phyloP scores from a whole-genome alignment of 2,113 vertebrate genomes.

The Erythrolamprus reginae region DNA sequence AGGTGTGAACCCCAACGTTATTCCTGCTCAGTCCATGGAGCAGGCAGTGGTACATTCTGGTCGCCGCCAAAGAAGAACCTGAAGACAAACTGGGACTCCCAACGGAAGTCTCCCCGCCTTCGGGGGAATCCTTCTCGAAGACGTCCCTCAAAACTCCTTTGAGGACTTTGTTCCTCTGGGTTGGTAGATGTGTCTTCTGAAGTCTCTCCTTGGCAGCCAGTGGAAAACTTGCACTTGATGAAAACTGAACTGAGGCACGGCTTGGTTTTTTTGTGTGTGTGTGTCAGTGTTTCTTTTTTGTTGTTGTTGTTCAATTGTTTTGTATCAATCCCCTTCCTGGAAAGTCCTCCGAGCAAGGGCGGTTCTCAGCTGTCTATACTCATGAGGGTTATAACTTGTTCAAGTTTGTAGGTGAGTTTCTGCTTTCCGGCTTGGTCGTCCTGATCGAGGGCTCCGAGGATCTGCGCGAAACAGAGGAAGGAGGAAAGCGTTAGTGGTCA shows the following conservation, averaged over 20 bases:
- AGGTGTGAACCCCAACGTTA: constrained; percentile 44
- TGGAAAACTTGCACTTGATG: constrained; percentile 84
- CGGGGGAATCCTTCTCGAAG: constrained; percentile 44
- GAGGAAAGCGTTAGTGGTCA: rapidly evolving
- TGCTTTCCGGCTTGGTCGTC: constrained; percentile 95
- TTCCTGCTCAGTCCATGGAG: constrained; percentile 50
- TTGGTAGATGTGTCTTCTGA: constrained; percentile 53
- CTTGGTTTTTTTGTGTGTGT: constrained; percentile 90
- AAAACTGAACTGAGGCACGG: constrained; percentile 99
- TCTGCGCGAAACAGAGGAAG: constrained; percentile 66
- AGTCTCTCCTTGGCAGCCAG: constrained; percentile 70
- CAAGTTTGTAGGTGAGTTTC: constrained; percentile 97
- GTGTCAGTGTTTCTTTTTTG: not conserved
- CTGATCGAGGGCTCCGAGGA: constrained; percentile 89
- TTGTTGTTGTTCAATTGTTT: not conserved
- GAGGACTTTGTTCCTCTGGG: constrained; percentile 37
- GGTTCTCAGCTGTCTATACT: constrained; percentile 99
- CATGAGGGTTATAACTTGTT: constrained; percentile 99
- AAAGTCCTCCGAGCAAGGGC: constrained; percentile 91
- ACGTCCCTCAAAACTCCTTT: constrained; percentile 42
- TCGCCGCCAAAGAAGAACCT: constrained; percentile 47
- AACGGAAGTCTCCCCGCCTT: constrained; percentile 40
- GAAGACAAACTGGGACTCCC: constrained; percentile 54
- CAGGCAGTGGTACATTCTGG: constrained; percentile 25
- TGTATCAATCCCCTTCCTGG: constrained; percentile 78